Evolutionary conservation across 2,888 invertebrate species (phyloP).

Genomic region (Drosophila meridionalis): DNA sequence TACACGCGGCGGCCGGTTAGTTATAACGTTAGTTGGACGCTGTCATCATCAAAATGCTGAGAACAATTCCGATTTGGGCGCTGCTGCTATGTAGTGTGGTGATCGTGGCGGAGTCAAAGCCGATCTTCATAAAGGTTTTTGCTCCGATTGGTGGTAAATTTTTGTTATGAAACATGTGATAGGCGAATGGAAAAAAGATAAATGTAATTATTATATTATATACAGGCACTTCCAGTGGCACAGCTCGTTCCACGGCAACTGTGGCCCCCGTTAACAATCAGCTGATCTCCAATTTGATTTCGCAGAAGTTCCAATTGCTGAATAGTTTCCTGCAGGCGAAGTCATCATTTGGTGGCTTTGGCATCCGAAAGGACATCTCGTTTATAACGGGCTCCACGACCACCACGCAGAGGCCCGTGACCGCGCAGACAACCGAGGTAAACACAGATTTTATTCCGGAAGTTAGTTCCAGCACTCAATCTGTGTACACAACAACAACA

Average conservation of each 20-base stretch:
- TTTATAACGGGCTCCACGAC: conserved; percentile 40
- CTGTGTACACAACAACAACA: conserved; percentile 72
- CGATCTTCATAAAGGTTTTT: conserved; percentile 64
- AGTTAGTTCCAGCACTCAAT: conserved; percentile 65
- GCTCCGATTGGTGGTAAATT: conserved; percentile 58
- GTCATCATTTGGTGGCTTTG: conserved; percentile 50
- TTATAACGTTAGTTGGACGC: conserved; percentile 34
- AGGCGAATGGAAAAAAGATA: neutral
- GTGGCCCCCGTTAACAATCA: conserved; percentile 47
- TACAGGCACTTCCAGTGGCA: conserved; percentile 31
- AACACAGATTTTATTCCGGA: conserved; percentile 73
- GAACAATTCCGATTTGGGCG: conserved; percentile 58
- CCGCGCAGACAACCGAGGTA: conserved; percentile 65
- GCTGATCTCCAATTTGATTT: conserved; percentile 55
- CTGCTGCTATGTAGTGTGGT: conserved; percentile 47
- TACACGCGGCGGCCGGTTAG: conserved; percentile 49
- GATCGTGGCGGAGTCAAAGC: conserved; percentile 51
- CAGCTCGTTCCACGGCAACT: conserved; percentile 20
- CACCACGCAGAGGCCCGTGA: conserved; percentile 53
- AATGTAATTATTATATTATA: conserved; percentile 1
- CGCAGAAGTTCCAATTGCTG: conserved; percentile 55
- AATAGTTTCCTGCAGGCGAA: conserved; percentile 58
- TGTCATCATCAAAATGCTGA: conserved; percentile 48
- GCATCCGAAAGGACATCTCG: conserved; percentile 47
- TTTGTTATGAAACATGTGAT: neutral